Conservation (phyloP, 2,797 vertebrate species). For the Sebastes vulpes region DNA sequence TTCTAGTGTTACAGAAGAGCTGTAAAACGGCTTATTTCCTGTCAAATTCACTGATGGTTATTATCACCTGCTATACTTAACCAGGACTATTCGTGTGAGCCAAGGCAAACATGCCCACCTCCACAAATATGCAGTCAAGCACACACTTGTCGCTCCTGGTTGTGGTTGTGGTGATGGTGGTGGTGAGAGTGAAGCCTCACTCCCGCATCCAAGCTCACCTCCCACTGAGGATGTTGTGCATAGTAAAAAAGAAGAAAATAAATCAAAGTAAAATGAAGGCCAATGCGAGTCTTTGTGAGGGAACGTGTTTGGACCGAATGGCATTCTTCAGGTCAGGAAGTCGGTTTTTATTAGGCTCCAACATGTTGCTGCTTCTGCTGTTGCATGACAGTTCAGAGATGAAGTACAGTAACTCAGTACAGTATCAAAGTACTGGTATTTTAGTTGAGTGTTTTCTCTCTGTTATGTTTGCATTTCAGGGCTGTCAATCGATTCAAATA, state of each 20-base stretch:
- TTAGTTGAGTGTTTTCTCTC: not conserved
- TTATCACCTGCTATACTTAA: constrained; percentile 23
- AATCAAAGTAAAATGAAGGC: constrained; percentile 7
- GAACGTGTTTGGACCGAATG: constrained; percentile 48
- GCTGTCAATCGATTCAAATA: no score
- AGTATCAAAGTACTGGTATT: not conserved
- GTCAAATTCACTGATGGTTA: not conserved
- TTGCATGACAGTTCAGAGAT: not conserved
- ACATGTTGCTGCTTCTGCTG: constrained; percentile 32
- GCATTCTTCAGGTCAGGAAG: constrained; percentile 41
- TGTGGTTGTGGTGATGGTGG: constrained; percentile 34
- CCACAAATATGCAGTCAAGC: constrained; percentile 82
- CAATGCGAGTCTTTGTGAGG: not conserved
- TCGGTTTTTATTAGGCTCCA: not conserved
- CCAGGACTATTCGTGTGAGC: constrained; percentile 43
- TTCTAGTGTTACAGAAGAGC: not conserved
- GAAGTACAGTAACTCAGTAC: not conserved
- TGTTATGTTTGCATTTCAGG: not conserved
- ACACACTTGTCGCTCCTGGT: constrained; percentile 72
- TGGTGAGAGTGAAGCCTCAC: constrained; percentile 43
- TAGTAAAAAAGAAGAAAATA: not conserved
- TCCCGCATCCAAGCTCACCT: constrained; percentile 60
- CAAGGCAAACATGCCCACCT: constrained; percentile 72
- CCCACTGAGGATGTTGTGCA: constrained; percentile 53
- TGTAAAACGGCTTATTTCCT: constrained; percentile 12